Evolutionary conservation across 1,140 invertebrate species (phyloP).

Genomic region (Hycleus phaleratus): DNA sequence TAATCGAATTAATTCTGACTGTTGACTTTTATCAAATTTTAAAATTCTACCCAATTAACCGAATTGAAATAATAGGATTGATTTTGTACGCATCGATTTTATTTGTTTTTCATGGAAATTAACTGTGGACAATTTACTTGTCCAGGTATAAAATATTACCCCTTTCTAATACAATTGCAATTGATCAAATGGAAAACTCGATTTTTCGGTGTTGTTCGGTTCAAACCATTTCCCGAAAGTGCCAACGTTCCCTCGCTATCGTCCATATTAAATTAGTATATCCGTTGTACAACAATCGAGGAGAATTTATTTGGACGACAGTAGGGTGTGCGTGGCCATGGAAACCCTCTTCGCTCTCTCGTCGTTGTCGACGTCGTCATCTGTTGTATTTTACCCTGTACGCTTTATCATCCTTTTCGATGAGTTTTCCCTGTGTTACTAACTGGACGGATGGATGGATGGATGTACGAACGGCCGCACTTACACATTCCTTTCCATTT

Average conservation of each 20-base stretch:
- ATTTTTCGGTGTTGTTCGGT: slow-evolving; percentile 13
- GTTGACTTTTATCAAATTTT: not conserved
- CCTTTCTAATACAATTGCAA: not conserved
- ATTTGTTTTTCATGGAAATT: not conserved
- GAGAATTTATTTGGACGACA: slow-evolving; percentile 6
- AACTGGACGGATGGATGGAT: not conserved
- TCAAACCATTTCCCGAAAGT: slow-evolving; percentile 20
- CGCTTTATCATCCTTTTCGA: slow-evolving; percentile 22
- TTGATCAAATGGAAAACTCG: slow-evolving; percentile 23
- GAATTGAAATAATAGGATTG: not conserved
- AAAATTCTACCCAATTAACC: not conserved
- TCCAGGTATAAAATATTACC: not conserved
- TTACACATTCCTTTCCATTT: slow-evolving; percentile 14
- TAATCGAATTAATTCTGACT: not conserved
- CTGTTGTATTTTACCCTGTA: slow-evolving; percentile 18
- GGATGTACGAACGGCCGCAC: not conserved
- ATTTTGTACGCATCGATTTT: not conserved
- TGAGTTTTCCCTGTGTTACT: slow-evolving; percentile 7
- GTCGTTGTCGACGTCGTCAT: slow-evolving; percentile 16
- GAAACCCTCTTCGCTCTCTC: slow-evolving; percentile 18
- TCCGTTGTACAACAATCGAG: not conserved
- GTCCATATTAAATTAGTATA: slow-evolving; percentile 1
- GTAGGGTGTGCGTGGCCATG: slow-evolving; percentile 23
- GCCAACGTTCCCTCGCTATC: slow-evolving; percentile 14
- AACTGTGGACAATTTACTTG: not conserved